Evolutionary conservation across 2,113 vertebrate species (phyloP), one percentile per base, ranked within the genome.

Genomic region (Hucho hucho): DNA sequence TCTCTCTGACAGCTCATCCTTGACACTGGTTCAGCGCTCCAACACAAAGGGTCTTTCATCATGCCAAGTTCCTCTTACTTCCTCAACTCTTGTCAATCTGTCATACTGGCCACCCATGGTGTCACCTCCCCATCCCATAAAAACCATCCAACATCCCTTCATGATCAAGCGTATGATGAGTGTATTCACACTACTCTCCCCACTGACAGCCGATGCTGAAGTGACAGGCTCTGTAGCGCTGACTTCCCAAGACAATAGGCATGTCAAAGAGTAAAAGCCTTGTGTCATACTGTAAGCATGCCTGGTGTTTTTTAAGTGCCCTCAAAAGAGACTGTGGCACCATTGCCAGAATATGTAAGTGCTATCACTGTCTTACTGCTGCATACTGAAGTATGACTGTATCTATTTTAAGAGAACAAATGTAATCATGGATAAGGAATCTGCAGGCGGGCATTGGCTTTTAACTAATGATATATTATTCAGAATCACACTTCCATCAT

Each of bases 131-230:
- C 12, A 37, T 26, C 53, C 16, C 65, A 3, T 22, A 25, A 25
- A n/a, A 73, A 29, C 22, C n/a, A 46, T 11, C 22, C 37, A 3
- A 16, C 71, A 47, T 64, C 59, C 58, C 70, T 72, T 73, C 71
- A 63, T 63, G 71, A 63, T 63, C 71, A 64, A 63, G n/a, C 28
- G 22, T 59, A 53, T 73, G 71, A 73, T 64, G 71, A 73, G 12
- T 25, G 32, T 32, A 64, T 72, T 37, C 18, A 64, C 71, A 43
- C 18, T 24, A 43, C 20, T 46, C 58, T 16, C 64, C 64, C 22
- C 24, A 26, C 64, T 25, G 64, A 26, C 64, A 26, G 9, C 61
- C 11, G 20, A 24, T 24, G n/a, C 11, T 47, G 59, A 24, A 18
- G 16, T 24, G 72, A 46, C 37, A 25, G 6, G 14, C 43, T 74